Conservation (phyloP, 2,888 invertebrate species). For the Sturmia bella region DNA sequence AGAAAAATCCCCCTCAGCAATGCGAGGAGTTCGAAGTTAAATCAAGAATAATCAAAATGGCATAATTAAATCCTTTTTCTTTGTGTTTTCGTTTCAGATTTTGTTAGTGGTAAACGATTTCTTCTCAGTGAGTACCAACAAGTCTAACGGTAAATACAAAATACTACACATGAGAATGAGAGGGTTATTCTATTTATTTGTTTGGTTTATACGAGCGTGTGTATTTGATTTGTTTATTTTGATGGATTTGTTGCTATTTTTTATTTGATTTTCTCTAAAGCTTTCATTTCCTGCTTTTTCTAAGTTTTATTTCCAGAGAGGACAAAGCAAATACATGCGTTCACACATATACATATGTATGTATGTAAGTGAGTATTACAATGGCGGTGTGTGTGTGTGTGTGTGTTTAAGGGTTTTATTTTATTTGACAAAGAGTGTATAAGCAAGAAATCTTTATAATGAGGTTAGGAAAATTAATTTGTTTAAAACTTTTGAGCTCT, state of each 20-base stretch:
- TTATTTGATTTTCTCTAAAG: slow-evolving; percentile 10
- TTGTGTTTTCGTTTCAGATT: slow-evolving; percentile 10
- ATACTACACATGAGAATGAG: neutral
- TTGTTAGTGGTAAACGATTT: slow-evolving; percentile 43
- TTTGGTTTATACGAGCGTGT: slow-evolving; percentile 32
- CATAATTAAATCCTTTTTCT: slow-evolving; percentile 80
- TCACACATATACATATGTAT: no score
- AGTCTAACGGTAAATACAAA: slow-evolving; percentile 8
- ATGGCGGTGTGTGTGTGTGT: no score
- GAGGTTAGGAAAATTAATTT: no score
- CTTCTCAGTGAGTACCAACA: neutral
- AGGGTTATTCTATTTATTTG: slow-evolving; percentile 5
- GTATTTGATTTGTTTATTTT: slow-evolving; percentile 75
- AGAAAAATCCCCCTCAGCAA: slow-evolving; percentile 27
- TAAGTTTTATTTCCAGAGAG: no score
- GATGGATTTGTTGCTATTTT: slow-evolving; percentile 77
- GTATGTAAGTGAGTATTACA: no score
- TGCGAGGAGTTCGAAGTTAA: slow-evolving; percentile 39
- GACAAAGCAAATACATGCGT: no score
- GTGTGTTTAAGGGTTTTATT: no score
- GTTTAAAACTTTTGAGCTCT: no score
- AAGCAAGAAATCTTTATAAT: no score
- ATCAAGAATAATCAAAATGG: slow-evolving; percentile 75
- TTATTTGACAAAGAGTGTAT: no score
- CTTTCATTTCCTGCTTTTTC: slow-evolving; percentile 4